These are phyloP conservation scores for Spinus olivaceus DNA, from an alignment of 2,797 vertebrate species.

Conservation along the genomic window DNA sequence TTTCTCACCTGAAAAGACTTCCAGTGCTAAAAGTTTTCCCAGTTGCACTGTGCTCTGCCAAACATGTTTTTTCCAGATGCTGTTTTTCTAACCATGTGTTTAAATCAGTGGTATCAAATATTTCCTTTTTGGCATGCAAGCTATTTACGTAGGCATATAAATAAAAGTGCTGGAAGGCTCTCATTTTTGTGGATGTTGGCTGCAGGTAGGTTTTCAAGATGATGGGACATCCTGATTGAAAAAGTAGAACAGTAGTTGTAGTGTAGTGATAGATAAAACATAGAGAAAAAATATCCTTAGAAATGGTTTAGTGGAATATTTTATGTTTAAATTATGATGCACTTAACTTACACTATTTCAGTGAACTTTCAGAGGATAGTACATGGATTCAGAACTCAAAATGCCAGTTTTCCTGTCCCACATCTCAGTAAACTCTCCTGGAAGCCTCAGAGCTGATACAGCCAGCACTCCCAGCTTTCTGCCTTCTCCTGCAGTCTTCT, in stretches of 20 bases:
- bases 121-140: background rate
- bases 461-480: background rate
- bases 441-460: background rate
- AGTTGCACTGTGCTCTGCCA: background rate
- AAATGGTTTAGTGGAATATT: background rate
- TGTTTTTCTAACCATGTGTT: background rate
- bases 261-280: background rate
- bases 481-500: background rate
- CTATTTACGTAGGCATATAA: background rate
- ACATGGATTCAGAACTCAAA: background rate
- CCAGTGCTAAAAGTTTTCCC: background rate
- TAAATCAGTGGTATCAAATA: background rate
- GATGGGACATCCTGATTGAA: background rate
- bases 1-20: slow-evolving; percentile 15
- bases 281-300: background rate
- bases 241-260: background rate
- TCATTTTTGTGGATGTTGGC: background rate
- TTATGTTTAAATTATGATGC: background rate
- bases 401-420: background rate
- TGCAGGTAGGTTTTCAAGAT: background rate
- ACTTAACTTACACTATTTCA: background rate
- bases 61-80: slow-evolving; percentile 14
- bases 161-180: background rate
- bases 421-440: background rate
- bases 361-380: background rate